phyloP scores from a whole-genome alignment of 1,140 invertebrate species.

The Bombus haemorrhoidalis region DNA sequence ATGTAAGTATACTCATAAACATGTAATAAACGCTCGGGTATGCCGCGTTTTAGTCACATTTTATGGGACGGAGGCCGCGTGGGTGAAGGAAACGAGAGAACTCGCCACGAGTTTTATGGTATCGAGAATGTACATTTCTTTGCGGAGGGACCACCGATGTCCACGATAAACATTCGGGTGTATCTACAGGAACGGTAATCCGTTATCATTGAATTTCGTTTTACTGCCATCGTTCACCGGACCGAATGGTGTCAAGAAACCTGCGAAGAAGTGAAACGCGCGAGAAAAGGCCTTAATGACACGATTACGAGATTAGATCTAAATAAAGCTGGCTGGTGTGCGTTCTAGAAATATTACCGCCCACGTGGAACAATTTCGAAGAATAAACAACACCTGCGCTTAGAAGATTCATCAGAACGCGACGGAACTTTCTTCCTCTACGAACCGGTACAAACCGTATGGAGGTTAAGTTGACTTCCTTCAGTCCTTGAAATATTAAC shows the following conservation, averaged over 20 bases:
- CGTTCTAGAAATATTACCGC: slow-evolving; percentile 11
- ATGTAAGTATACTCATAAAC: slow-evolving; percentile 57
- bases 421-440: slow-evolving; percentile 4
- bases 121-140: slow-evolving; percentile 35
- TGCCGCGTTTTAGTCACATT: slow-evolving; percentile 61
- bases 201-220: slow-evolving; percentile 53
- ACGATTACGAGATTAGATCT: slow-evolving; percentile 32
- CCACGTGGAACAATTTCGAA: neutral
- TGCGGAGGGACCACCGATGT: slow-evolving; percentile 7
- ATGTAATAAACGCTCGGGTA: slow-evolving; percentile 57
- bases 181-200: slow-evolving; percentile 48
- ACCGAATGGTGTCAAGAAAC: neutral
- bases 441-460: neutral
- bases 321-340: neutral
- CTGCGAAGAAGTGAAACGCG: neutral
- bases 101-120: slow-evolving; percentile 45
- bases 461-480: neutral
- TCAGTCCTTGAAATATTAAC: neutral
- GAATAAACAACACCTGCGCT: neutral
- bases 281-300: neutral
- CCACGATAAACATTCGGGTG: slow-evolving; percentile 55
- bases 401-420: slow-evolving; percentile 17
- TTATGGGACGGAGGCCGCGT: slow-evolving; percentile 58
- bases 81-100: slow-evolving; percentile 43
- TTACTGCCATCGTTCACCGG: neutral